A percentile compares a stretch with the other conserved stretches of the same genome.
Evolutionary conservation across 1,140 invertebrate genomes (phyloP).

Genomic region (Latrodectus geometricus): DNA sequence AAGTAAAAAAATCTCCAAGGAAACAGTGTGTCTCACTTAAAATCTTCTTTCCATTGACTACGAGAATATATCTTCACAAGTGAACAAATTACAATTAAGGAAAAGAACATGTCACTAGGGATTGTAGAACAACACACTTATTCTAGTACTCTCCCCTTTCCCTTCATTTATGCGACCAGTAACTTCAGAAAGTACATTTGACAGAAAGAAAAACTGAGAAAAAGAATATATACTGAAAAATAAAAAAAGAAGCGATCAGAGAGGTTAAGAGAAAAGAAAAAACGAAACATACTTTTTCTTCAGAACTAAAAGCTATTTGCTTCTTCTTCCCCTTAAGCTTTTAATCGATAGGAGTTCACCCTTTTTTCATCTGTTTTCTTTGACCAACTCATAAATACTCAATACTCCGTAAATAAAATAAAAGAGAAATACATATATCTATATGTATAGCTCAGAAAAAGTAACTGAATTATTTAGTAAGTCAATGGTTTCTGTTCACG

Average conservation of each 20-base stretch:
- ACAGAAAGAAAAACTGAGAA: background rate
- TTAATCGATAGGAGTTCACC: slow-evolving; percentile 40
- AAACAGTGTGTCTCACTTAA: too few species aligned
- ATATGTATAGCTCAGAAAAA: background rate
- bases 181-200: background rate
- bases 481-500: slow-evolving; percentile 45
- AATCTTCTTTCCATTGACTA: too few species aligned
- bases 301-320: slow-evolving; percentile 27
- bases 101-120: slow-evolving; percentile 22
- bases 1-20: too few species aligned
- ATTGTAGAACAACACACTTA: background rate
- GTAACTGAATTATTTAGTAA: slow-evolving; percentile 42
- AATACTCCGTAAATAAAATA: slow-evolving; percentile 15
- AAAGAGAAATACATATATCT: slow-evolving; percentile 26
- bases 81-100: slow-evolving; percentile 23
- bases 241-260: background rate
- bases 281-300: slow-evolving; percentile 3
- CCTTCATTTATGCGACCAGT: background rate
- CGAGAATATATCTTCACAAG: background rate
- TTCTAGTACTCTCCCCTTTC: slow-evolving; percentile 6
- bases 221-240: background rate
- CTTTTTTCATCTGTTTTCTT: slow-evolving; percentile 20
- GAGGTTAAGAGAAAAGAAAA: background rate
- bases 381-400: slow-evolving; percentile 41
- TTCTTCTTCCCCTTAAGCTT: slow-evolving; percentile 18